phyloP scores from a whole-genome alignment of 2,888 invertebrate species.

The Emesis castigata region DNA sequence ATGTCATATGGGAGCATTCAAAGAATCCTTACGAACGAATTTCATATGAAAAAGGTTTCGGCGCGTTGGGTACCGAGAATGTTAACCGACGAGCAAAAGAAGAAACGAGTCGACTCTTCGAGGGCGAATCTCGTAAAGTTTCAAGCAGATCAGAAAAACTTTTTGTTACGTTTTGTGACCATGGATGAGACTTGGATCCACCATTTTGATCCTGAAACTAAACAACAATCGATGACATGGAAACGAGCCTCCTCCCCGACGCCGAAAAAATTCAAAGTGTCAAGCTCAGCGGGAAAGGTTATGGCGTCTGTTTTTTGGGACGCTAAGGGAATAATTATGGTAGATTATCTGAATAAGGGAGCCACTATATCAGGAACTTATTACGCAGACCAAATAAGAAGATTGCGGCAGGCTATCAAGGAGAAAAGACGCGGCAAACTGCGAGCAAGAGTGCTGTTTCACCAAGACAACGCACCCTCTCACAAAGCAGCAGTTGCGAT shows the following conservation, averaged over 20 bases:
- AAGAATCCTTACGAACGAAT: constrained; percentile 45
- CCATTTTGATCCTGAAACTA: too few relatives aligned
- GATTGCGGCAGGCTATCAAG: constrained; percentile 37
- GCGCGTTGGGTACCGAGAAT: constrained; percentile 61
- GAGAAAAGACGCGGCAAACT: constrained; percentile 44
- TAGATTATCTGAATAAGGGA: too few relatives aligned
- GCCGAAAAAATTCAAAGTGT: too few relatives aligned
- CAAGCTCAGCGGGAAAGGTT: too few relatives aligned
- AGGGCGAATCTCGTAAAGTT: too few relatives aligned
- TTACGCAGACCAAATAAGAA: constrained; percentile 36
- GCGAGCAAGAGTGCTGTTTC: constrained; percentile 35
- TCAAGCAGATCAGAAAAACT: too few relatives aligned
- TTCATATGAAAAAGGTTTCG: constrained; percentile 55
- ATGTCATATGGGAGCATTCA: constrained; percentile 57
- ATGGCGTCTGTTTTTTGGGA: too few relatives aligned
- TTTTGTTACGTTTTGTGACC: too few relatives aligned
- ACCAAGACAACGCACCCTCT: constrained; percentile 53
- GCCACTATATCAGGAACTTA: constrained; percentile 12
- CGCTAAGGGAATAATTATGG: too few relatives aligned
- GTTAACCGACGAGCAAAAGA: constrained; percentile 58
- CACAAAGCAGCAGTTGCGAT: constrained; percentile 59
- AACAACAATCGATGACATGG: too few relatives aligned
- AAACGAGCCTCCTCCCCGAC: too few relatives aligned
- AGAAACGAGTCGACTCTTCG: constrained; percentile 21
- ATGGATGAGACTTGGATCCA: too few relatives aligned